Evolutionary conservation across 2,113 vertebrate species (phyloP), one percentile per base, ranked within the genome.

Genomic region (Larimichthys polyactis): DNA sequence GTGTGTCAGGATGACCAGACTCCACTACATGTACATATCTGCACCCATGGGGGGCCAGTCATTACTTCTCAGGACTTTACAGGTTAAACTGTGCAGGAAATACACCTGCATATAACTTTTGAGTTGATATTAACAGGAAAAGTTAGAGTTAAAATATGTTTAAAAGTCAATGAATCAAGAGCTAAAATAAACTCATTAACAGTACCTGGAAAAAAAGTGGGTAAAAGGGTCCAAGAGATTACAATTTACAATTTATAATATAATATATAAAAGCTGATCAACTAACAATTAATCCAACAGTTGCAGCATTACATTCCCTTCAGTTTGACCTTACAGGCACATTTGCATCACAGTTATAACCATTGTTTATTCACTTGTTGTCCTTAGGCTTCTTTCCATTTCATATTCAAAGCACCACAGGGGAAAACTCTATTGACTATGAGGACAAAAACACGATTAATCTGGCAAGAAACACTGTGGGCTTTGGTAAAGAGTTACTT

Each of bases 341-440:
- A 93, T 94, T 92, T 90, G 82, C 91, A 92, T 91, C 63, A 90
- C 87, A 90, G 40, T 86, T 80, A 46, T 20, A 79, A 60, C 86
- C 78, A 77, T 85, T 93, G 90, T 90, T 73, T 51, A 49, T 78
- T 60, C 81, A 81, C 71, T 87, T 84, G 66, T 85, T 83, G 87
- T 84, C 20, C 29, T 67, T 10, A 12, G 7, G 70, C 71, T 85
- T 46, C 17, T 71, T 78, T 27, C 48, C 57, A 48, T 76, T 86
- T 92, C 67, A 78, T 58, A 85, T 81, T 82, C 83, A 88, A 78
- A 24, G 74, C 62, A 73, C 87, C 85, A 64, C 54, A 29, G 54
- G 67, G 79, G 15, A 12, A 48, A 75, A 20, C 54, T 71, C 79
- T 32, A 48, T 11, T 70, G 24, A 79, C 29, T 63, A 24, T 52